Evolutionary conservation across 2,888 invertebrate species (phyloP), one percentile per base, ranked within the genome.

Genomic region (Halictus quadricinctus): DNA sequence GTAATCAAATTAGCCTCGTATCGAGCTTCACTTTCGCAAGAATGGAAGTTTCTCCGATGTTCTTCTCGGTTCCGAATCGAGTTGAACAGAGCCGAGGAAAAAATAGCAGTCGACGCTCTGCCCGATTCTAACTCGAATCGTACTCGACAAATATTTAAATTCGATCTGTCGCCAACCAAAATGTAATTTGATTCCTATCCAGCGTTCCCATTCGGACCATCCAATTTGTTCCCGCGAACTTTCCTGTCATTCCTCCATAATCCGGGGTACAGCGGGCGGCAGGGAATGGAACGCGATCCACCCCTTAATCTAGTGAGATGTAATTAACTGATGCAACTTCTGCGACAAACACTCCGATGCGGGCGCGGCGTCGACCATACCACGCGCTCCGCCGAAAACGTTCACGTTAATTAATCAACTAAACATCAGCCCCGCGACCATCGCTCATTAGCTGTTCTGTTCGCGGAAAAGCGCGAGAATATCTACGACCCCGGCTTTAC

Each of bases 311-410:
- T 75, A 72, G 77, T 73, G 85, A 82, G 80, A 82, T 79, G 79
- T 82, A 86, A 86, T 86, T 85, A 86, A 81, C 86, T 60, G 82
- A 85, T 85, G 86, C 58, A 82, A 82, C 79, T 80, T 74, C 76
- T 41, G 50, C n/a, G 72, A 78, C 64, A 41, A 66, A 83, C 54
- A n/a, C 18, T 54, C n/a, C 43, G 41, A 72, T n/a, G 77, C 70
- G 21, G 72, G 21, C 18, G 13, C 6, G n/a, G 12, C 72, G 58
- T 46, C 36, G 15, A 15, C 43, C 21, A 21, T 36, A 29, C 66
- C 64, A 21, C 8, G 48, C 10, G 64, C 46, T 72, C 72, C 66
- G 41, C 54, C 25, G 72, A 76, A 76, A 76, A 76, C 48, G 66
- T 73, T 69, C 76, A 66, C 76, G n/a, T 72, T 46, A 72, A 66